Evolutionary conservation across 2,797 vertebrate genomes (phyloP).

Genomic region (Triplophysa bombifrons): DNA sequence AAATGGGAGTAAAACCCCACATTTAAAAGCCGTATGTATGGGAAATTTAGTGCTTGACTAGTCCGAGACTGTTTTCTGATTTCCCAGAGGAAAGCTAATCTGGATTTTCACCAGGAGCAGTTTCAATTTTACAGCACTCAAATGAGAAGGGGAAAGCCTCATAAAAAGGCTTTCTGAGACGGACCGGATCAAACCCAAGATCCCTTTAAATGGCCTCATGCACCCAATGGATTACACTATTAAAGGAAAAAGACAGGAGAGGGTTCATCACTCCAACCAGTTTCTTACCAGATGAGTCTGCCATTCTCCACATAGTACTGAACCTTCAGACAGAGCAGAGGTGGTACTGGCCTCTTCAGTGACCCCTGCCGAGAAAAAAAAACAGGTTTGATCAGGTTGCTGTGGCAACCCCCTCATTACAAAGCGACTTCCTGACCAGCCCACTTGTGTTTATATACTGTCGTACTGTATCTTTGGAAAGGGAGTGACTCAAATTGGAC

Average conservation of each 20-base stretch:
- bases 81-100: background rate
- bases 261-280: background rate
- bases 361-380: slow-evolving; percentile 70
- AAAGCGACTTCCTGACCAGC: slow-evolving; percentile 2
- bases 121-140: slow-evolving; percentile 23
- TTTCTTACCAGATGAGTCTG: slow-evolving; percentile 82
- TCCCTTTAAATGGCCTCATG: slow-evolving; percentile 20
- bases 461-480: background rate
- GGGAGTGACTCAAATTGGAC: background rate
- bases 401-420: slow-evolving; percentile 33
- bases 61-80: background rate
- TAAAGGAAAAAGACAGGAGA: slow-evolving; percentile 4
- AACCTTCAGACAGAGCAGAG: slow-evolving; percentile 85
- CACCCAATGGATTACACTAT: slow-evolving; percentile 19
- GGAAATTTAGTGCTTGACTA: no score
- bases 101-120: slow-evolving; percentile 3
- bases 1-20: background rate
- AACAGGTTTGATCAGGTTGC: slow-evolving; percentile 47
- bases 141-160: background rate
- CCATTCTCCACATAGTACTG: slow-evolving; percentile 91
- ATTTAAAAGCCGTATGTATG: background rate
- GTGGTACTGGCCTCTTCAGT: slow-evolving; percentile 76
- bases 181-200: slow-evolving; percentile 14
- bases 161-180: slow-evolving; percentile 9
- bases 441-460: slow-evolving; percentile 11